Percentiles rank a stretch among this genome's conserved stretches.
Conservation (phyloP, 2,113 vertebrate species). For the Rhadina sibilatrix region DNA sequence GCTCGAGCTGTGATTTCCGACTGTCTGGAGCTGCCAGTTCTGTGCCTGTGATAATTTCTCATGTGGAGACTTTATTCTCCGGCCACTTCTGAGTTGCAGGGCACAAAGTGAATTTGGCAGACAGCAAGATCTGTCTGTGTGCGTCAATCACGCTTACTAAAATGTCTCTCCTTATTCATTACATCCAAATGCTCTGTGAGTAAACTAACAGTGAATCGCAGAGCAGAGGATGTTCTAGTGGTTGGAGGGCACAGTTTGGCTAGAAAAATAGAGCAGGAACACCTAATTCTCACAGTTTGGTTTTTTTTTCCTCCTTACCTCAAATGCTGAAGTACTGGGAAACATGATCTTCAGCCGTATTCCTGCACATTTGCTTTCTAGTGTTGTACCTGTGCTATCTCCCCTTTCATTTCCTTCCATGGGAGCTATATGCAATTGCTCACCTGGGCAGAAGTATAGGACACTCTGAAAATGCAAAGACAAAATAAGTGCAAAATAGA, state of each 20-base stretch:
- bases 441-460: not conserved
- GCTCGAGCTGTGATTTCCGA: not conserved
- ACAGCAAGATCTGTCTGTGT: conserved; percentile 31
- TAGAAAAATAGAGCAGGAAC: not conserved
- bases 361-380: not conserved
- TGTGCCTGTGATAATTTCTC: not conserved
- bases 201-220: conserved; percentile 7
- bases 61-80: not conserved
- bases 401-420: not conserved
- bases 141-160: conserved; percentile 28
- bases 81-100: conserved; percentile 6
- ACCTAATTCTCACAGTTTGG: not conserved
- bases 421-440: not conserved
- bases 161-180: conserved; percentile 56
- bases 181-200: conserved; percentile 36
- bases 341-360: not conserved
- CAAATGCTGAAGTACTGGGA: not conserved
- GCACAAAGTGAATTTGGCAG: conserved; percentile 40
- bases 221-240: not conserved
- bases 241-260: not conserved
- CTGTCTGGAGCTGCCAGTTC: conserved; percentile 4
- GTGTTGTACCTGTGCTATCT: not conserved
- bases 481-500: not conserved
- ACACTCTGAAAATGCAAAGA: not conserved
- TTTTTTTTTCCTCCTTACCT: not conserved